Evolutionary conservation across 1,140 invertebrate species (phyloP).

Genomic region (Eupeodes corollae): DNA sequence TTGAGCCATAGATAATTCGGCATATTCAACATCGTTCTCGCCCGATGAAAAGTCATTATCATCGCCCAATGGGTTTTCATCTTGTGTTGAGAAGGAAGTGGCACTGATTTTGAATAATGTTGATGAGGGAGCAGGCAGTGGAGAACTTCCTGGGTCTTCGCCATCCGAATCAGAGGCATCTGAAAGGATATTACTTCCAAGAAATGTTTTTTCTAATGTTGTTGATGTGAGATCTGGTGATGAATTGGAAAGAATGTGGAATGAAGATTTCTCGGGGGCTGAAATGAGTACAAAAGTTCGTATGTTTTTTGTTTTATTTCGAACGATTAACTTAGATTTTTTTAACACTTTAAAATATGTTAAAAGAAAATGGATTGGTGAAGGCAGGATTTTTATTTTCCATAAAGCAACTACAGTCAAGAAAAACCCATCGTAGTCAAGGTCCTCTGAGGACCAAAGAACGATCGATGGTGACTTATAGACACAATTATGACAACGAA

Average conservation of each 20-base stretch:
- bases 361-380: no score
- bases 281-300: not conserved
- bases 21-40: conserved; percentile 63
- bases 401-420: no score
- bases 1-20: conserved; percentile 46
- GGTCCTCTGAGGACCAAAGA: no score
- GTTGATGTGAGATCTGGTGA: not conserved
- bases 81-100: conserved; percentile 1
- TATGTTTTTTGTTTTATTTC: no score
- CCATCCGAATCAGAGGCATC: not conserved
- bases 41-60: conserved; percentile 51
- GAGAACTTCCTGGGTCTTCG: not conserved
- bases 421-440: no score
- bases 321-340: no score
- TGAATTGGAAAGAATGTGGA: no score
- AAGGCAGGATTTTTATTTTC: no score
- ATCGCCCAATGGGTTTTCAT: conserved; percentile 44
- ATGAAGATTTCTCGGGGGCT: not conserved
- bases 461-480: no score
- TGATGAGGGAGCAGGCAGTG: not conserved
- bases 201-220: conserved; percentile 37
- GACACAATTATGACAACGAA: no score
- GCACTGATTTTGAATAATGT: not conserved
- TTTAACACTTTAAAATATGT: no score
- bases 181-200: conserved; percentile 5